Base-by-base conservation (phyloP, 2,888 invertebrate species). In the Pterostichus niger region DNA sequence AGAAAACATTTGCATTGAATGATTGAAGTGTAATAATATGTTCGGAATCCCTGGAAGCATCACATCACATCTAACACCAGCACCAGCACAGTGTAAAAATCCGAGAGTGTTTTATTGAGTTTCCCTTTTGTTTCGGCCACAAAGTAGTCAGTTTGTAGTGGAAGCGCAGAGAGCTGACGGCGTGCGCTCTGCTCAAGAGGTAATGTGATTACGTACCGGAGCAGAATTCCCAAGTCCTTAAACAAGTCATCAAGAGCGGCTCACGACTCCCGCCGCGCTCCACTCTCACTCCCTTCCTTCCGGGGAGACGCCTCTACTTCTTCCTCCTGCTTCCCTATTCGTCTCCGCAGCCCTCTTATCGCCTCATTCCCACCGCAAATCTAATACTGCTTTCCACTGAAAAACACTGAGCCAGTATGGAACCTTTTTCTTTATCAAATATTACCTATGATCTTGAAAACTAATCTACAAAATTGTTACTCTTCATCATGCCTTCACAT, bases 41-140 rank as follows among this genome's bases (percentile, higher is more conserved):
- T 73, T 82, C 31, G 54, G 56, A 75, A 44, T 44, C 75, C 31
- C 73, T 82, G 82, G 33, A 13, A 33, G 54, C n/a, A 71, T 54
- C 59, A 59, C 79, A 79, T 79, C 64, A n/a, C n/a, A n/a, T 9
- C 61, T n/a, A n/a, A n/a, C n/a, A n/a, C n/a, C 35, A 44, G 6
- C 81, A 46, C 13, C 81, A 56, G 59, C 61, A 71, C 73, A 81
- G 82, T 76, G 76, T 82, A 82, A 85, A 85, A 85, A 86, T 84
- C 85, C 84, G 83, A 84, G 84, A 84, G 85, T 86, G 85, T 86
- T 86, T 86, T 86, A 86, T 86, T 85, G 85, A 86, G 85, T 86
- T 86, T 85, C 84, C 83, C 85, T 85, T 85, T 85, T 85, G 85
- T 85, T 86, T 84, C 81, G 84, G 84, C 81, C 84, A 84, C 83